Base-by-base conservation (phyloP, 2,113 vertebrate species). In the Lepus timidus region DNA sequence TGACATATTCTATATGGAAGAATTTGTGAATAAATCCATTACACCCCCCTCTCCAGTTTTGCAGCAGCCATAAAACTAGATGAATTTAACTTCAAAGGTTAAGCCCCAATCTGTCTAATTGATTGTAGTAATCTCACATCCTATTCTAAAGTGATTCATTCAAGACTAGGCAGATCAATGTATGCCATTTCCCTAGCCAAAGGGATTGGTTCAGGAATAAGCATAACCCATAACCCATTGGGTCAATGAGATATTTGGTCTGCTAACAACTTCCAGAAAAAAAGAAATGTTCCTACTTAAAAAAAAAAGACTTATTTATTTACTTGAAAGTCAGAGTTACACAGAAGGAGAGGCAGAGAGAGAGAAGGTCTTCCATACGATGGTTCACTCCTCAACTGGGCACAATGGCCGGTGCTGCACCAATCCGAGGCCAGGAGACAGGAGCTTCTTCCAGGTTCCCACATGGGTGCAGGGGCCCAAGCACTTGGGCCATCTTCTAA, bases 221-320 rank as follows among this genome's bases (percentile, higher is more conserved):
- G 20, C 8, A 65, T 84, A 65, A 88, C 10, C 39, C 8, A 65
- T 84, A 65, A 84, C 8, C 39, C 58, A 78, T 27, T 89, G 55
- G 27, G 36, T 36, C 62, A 73, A 61, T 92, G 29, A 92, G 85
- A 67, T 73, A 70, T 39, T 16, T 85, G 61, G 33, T 52, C 85
- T 92, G 80, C 44, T 82, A 85, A 52, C 74, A 82, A 85, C 8
- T 36, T 95, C 12, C 51, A 85, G 17, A 49, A 86, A 94, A 92
- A 22, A 68, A 31, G 27, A 82, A 78, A 62, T 88, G 13, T 90
- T 92, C 27, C 92, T 36, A 22, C 14, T 78, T 12, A 19, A 17
- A 17, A 58, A 58, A 58, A 58, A 58, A 58, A 58, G 12, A 58
- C 19, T 58, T 58, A 58, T 58, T 58, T 58, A 58, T 58, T 58